Evolutionary conservation across 2,113 vertebrate species (phyloP).

Genomic region (Semnopithecus entellus): DNA sequence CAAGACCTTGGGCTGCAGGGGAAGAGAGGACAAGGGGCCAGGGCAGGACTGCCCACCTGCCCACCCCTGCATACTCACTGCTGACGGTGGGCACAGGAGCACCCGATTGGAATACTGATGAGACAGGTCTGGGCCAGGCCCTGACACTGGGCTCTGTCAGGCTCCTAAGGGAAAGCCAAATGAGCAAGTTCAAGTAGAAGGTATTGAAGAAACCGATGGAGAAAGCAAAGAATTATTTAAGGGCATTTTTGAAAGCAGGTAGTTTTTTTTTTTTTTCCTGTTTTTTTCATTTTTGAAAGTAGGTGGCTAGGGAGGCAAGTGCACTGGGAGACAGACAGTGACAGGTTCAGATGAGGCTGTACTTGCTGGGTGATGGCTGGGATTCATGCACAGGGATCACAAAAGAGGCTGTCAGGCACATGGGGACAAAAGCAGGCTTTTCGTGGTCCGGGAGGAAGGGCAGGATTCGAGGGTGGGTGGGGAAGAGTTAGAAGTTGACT

Average conservation of each 20-base stretch:
- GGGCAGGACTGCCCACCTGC: neutral
- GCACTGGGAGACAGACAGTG: neutral
- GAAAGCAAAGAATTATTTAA: neutral
- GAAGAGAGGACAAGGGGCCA: neutral
- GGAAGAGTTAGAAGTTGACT: neutral
- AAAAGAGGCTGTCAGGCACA: neutral
- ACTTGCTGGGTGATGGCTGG: neutral
- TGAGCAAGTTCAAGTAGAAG: neutral
- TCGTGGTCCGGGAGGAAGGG: neutral
- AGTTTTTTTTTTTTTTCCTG: too few relatives aligned
- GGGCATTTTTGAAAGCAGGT: neutral
- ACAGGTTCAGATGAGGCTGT: constrained; percentile 49
- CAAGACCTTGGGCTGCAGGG: neutral
- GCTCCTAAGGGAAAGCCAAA: neutral
- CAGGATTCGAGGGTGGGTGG: neutral
- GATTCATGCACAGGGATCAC: neutral
- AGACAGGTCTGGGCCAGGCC: neutral
- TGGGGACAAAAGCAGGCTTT: neutral
- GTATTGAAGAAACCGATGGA: neutral
- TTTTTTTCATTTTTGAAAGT: neutral
- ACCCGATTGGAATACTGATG: neutral
- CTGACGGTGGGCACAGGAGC: neutral
- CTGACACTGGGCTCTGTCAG: neutral
- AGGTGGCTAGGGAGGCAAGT: neutral
- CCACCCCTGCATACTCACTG: neutral